phyloP scores from a whole-genome alignment of 2,888 invertebrate genomes.

The Dinocampus coccinellae region DNA sequence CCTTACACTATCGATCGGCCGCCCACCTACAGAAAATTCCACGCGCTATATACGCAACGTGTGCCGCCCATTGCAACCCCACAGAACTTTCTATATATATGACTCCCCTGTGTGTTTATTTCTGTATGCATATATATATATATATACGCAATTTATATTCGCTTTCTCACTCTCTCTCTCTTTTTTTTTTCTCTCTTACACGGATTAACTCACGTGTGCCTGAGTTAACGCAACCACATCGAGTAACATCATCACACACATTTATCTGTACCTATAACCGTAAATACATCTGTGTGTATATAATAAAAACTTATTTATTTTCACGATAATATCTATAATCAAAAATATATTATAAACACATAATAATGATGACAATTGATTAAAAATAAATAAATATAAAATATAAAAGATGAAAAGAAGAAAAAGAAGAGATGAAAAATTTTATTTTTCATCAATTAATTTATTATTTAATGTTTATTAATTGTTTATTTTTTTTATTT shows the following conservation, averaged over 20 bases:
- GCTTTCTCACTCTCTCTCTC: conserved; percentile 6
- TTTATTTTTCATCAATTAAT: too few relatives aligned
- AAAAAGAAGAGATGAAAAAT: background rate
- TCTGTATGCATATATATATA: background rate
- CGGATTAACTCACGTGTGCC: conserved; percentile 17
- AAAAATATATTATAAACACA: conserved; percentile 29
- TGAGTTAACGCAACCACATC: conserved; percentile 32
- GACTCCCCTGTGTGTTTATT: conserved; percentile 17
- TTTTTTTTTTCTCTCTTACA: conserved; percentile 4
- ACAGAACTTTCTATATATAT: conserved; percentile 32
- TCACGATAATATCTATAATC: background rate
- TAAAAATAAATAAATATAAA: background rate
- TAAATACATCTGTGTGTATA: background rate
- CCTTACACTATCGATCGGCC: conserved; percentile 63
- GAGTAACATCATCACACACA: conserved; percentile 12
- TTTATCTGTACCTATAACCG: too few relatives aligned
- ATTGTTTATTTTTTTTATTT: too few relatives aligned
- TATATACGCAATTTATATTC: conserved; percentile 5
- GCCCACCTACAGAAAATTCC: conserved; percentile 52
- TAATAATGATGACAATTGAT: conserved; percentile 13
- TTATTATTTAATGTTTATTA: too few relatives aligned
- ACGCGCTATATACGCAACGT: conserved; percentile 39
- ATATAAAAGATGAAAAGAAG: background rate
- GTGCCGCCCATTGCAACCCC: conserved; percentile 39
- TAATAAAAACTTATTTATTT: conserved; percentile 1